Conservation (phyloP, 1,140 invertebrate species). For the Drosophila pachea region DNA sequence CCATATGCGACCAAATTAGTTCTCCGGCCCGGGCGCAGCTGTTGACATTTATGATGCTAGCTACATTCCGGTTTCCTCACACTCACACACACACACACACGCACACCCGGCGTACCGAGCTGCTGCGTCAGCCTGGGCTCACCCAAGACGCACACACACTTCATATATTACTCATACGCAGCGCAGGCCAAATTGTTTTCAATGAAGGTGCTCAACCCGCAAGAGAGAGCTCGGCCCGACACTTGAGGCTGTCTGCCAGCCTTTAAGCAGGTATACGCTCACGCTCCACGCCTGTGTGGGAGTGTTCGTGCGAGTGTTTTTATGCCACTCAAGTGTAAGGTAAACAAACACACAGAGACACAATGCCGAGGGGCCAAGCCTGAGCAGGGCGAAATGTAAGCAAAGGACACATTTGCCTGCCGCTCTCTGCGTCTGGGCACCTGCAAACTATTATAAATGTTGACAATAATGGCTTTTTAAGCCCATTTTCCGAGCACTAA, state of each 20-base stretch:
- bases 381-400: conserved; percentile 25
- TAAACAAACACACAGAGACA: conserved; percentile 71
- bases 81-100: neutral
- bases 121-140: neutral
- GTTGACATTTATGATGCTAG: conserved; percentile 47
- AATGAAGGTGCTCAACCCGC: conserved; percentile 47
- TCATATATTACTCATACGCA: conserved; percentile 68
- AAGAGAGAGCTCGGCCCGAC: conserved; percentile 39
- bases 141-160: conserved; percentile 28
- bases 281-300: conserved; percentile 13
- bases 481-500: conserved; percentile 59
- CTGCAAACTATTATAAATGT: conserved; percentile 76
- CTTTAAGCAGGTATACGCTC: conserved; percentile 31
- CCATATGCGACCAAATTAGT: conserved; percentile 19
- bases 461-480: conserved; percentile 78
- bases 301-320: conserved; percentile 43
- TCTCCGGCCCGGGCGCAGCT: conserved; percentile 29
- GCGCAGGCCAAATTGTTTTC: conserved; percentile 70
- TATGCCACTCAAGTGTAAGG: conserved; percentile 66
- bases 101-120: neutral
- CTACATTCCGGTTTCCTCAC: neutral
- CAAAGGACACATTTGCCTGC: conserved; percentile 56
- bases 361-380: conserved; percentile 27
- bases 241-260: conserved; percentile 62
- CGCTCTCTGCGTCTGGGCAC: conserved; percentile 15